Conservation (phyloP, 2,888 invertebrate species). For the Nomada ruficornis region DNA sequence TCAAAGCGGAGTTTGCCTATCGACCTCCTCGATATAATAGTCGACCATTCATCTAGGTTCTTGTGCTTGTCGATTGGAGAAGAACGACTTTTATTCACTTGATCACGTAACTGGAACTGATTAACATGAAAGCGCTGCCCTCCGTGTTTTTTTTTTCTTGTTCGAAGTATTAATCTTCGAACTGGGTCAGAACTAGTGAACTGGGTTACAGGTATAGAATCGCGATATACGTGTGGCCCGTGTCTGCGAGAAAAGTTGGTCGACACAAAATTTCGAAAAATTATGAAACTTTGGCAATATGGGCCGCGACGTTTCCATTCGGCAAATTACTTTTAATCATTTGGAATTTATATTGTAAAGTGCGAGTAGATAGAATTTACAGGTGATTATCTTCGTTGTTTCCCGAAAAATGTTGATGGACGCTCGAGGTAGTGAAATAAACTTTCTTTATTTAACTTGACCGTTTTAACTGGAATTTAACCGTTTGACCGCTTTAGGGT, state of each 20-base stretch:
- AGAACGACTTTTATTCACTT: slow-evolving; percentile 31
- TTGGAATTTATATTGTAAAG: too few relatives aligned
- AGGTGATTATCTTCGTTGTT: too few relatives aligned
- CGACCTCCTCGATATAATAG: slow-evolving; percentile 12
- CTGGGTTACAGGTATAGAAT: slow-evolving; percentile 33
- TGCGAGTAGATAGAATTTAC: too few relatives aligned
- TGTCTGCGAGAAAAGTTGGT: slow-evolving; percentile 2
- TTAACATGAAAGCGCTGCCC: slow-evolving; percentile 34
- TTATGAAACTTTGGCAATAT: slow-evolving; percentile 28
- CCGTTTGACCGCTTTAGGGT: not conserved
- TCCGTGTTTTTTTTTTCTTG: slow-evolving; percentile 4
- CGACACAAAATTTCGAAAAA: slow-evolving; percentile 22
- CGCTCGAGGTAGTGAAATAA: too few relatives aligned
- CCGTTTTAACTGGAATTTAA: not conserved
- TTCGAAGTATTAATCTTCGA: slow-evolving; percentile 38
- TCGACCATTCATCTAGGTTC: slow-evolving; percentile 8
- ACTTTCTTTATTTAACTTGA: too few relatives aligned
- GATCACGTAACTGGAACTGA: slow-evolving; percentile 41
- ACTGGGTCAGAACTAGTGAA: slow-evolving; percentile 41
- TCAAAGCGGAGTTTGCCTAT: not conserved
- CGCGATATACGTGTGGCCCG: slow-evolving; percentile 24
- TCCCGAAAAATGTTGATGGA: too few relatives aligned
- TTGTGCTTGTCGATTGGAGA: slow-evolving; percentile 15
- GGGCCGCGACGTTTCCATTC: too few relatives aligned
- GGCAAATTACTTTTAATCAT: too few relatives aligned